phyloP scores from a whole-genome alignment of 2,797 vertebrate genomes.

The Heliangelus exortis region DNA sequence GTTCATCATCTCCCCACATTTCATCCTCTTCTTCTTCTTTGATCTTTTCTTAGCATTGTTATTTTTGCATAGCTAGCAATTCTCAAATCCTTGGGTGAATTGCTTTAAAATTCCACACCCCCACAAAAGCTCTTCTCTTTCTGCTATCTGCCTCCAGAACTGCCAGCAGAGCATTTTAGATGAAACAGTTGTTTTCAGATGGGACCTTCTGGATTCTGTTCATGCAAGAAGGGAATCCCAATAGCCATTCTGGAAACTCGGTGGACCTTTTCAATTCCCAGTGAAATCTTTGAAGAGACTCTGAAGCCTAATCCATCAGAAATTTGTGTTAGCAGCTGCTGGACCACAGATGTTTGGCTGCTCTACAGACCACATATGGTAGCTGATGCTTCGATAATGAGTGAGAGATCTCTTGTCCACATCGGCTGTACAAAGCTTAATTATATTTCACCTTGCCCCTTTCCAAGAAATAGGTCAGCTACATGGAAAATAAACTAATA shows the following conservation, averaged over 20 bases:
- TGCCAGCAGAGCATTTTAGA: background rate
- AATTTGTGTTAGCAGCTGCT: slow-evolving; percentile 55
- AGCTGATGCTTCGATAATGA: slow-evolving; percentile 35
- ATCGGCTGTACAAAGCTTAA: slow-evolving; percentile 24
- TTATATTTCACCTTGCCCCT: slow-evolving; percentile 36
- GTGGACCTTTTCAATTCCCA: slow-evolving; percentile 24
- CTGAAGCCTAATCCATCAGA: slow-evolving; percentile 31
- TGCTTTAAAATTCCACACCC: background rate
- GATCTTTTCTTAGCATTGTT: background rate
- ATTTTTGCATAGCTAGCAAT: background rate
- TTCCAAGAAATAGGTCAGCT: slow-evolving; percentile 11
- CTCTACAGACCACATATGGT: slow-evolving; percentile 54
- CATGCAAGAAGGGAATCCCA: slow-evolving; percentile 6
- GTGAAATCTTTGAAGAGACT: background rate
- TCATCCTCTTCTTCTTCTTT: background rate
- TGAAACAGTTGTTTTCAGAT: slow-evolving; percentile 14
- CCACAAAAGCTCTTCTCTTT: background rate
- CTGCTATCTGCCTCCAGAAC: background rate
- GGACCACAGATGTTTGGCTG: slow-evolving; percentile 58
- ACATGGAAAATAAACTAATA: background rate
- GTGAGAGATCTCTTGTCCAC: slow-evolving; percentile 30
- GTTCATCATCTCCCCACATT: background rate
- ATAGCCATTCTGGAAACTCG: background rate
- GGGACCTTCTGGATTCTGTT: background rate
- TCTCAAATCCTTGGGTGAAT: background rate